Evolutionary conservation across 1,140 invertebrate genomes (phyloP), one percentile per base, ranked within the genome.

Genomic region (Heliconius eleuchia): DNA sequence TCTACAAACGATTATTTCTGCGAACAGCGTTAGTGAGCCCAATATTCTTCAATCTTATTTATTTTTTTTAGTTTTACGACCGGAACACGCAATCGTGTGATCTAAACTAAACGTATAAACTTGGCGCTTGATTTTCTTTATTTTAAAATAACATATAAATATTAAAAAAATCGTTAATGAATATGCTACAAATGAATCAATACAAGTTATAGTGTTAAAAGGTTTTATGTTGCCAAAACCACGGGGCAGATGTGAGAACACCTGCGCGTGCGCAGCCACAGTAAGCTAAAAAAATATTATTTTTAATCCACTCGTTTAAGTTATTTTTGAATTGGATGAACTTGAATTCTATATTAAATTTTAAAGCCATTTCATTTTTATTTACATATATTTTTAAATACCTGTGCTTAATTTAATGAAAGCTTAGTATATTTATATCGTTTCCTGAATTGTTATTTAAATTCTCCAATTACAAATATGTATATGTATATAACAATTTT

Each of bases 121-220:
- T 30, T 66, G 11, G 57, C 57, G 23, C 11, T 11, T 66, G 11
- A 30, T 66, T 66, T n/a, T 30, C 1, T 66, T 13, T 30, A 30
- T 66, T 66, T 30, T 30, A 66, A 66, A 13, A 66, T 66, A 46
- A 46, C 13, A 46, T 16, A 46, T 16, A 46, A 46, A 16, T 46
- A 46, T 4, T 11, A 9, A 46, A 6, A 37, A 37, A 1, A 1
- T 66, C 9, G 60, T 27, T 66, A 30, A 66, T 66, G 18, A 66
- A 66, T 30, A 66, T 66, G 9, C 11, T 30, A 11, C 4, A 30
- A 66, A 23, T 13, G 60, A 66, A 30, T 66, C 60, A 66, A 30
- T 66, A 66, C 27, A 66, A 66, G 60, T 66, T 27, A 27, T 60
- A 60, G 55, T 60, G n/a, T 60, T 60, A 60, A 60, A 60, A 60